phyloP scores from a whole-genome alignment of 2,888 invertebrate genomes.

The Pachliopta kotzebuea region DNA sequence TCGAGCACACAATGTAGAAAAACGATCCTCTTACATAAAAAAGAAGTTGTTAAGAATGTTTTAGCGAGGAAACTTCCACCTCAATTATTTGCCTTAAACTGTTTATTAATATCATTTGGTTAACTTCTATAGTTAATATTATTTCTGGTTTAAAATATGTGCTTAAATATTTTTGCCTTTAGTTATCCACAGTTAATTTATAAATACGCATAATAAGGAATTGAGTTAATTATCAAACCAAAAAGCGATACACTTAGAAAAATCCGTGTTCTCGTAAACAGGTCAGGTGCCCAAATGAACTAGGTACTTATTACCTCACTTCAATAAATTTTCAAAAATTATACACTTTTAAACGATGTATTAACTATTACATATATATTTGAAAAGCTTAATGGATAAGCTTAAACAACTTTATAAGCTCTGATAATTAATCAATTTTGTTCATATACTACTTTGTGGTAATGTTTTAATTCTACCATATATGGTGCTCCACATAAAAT shows the following conservation, averaged over 20 bases:
- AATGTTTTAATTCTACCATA: no score
- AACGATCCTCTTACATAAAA: no score
- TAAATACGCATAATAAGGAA: background rate
- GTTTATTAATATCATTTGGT: no score
- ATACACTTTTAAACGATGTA: background rate
- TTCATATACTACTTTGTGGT: background rate
- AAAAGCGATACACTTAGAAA: background rate
- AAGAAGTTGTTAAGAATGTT: no score
- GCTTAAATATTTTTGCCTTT: background rate
- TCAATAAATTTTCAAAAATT: background rate
- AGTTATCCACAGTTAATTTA: background rate
- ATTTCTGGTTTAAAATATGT: background rate
- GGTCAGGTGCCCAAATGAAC: background rate
- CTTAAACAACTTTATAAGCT: slow-evolving; percentile 19
- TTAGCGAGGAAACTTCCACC: no score
- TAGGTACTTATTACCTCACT: background rate
- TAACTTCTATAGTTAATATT: background rate
- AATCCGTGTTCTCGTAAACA: background rate
- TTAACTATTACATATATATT: slow-evolving; percentile 13
- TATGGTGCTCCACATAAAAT: slow-evolving; percentile 10
- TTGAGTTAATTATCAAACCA: background rate
- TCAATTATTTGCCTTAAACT: no score
- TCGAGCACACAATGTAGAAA: no score
- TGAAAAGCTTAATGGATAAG: background rate
- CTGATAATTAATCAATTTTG: slow-evolving; percentile 16